Conservation (phyloP, 1,140 invertebrate genomes). For the Orchesella cincta region DNA sequence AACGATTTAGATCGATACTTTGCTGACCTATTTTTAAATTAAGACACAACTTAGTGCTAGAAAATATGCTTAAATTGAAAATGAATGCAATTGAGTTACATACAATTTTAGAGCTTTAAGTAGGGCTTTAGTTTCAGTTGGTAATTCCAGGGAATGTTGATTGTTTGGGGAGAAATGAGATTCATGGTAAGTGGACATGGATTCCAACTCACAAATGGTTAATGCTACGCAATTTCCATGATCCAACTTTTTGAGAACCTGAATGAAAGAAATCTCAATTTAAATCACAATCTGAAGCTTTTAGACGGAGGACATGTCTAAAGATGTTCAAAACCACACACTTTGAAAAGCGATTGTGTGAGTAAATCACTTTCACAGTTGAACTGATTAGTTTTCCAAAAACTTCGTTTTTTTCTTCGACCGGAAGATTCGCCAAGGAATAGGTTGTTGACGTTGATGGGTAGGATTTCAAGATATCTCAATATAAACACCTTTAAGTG, state of each 20-base stretch:
- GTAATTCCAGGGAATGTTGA: background rate
- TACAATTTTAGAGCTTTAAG: slow-evolving; percentile 14
- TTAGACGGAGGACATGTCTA: background rate
- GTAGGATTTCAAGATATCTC: slow-evolving; percentile 31
- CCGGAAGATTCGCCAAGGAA: slow-evolving; percentile 30
- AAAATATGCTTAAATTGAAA: too few species aligned
- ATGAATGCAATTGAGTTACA: too few species aligned
- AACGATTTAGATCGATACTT: too few species aligned
- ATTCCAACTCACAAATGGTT: slow-evolving; percentile 30
- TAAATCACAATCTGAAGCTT: background rate
- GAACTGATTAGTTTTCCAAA: background rate
- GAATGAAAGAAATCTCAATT: background rate
- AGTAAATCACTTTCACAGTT: background rate
- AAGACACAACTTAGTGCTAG: too few species aligned
- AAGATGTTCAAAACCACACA: background rate
- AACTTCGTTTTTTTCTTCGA: background rate
- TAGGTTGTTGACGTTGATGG: slow-evolving; percentile 32
- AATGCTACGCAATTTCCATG: slow-evolving; percentile 29
- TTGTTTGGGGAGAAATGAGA: background rate
- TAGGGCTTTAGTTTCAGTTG: background rate
- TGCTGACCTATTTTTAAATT: too few species aligned
- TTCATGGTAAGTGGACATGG: background rate
- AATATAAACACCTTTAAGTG: background rate
- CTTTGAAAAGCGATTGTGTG: background rate
- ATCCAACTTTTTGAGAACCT: slow-evolving; percentile 32